Evolutionary conservation across 2,797 vertebrate species (phyloP), one percentile per base, ranked within the genome.

Genomic region (Gymnocypris eckloni): DNA sequence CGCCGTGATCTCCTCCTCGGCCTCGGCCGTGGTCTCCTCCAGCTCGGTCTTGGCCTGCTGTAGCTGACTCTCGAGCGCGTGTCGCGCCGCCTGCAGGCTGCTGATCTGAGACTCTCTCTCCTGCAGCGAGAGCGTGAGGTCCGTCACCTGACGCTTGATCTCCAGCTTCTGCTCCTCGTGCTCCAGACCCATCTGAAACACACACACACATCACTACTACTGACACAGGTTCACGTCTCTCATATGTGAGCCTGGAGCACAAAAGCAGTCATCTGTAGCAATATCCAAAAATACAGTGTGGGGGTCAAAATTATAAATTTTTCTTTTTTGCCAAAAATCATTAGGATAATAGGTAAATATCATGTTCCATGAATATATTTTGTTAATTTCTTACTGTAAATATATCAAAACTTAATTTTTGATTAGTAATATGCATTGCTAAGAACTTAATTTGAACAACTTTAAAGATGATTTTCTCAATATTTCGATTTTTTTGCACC

Each of bases 121-220:
- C 91, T 99, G 98, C 84, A 99, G 94, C 0, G 97, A 96, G 88
- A 99, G 94, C 88, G 97, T 98, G 92, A 99, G 86, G 84, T 99
- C 98, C 0, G 97, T 96, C 91, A 97, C 95, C 93, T 99, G 97
- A 41, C 97, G 96, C 90, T 98, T 98, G 8, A 99, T 95, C 92
- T 99, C 98, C 93, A 98, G 92, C 91, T 99, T 98, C 88, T 99
- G 97, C 4, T 99, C 97, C 91, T 99, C 98, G 0, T 98, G 95
- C 89, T 99, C 97, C 84, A 99, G 94, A 61, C 97, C 96, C n/a
- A 97, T 97, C 98, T 99, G 39, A 16, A 56, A 81, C 69, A 79
- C 22, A 83, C 66, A 81, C 69, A 79, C 22, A 83, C 66, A 56
- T 56, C 52, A 22, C 52, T 22, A 56, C 6, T 56, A 52, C 50